Conservation (phyloP, 2,113 vertebrate species). For the Pica pica region DNA sequence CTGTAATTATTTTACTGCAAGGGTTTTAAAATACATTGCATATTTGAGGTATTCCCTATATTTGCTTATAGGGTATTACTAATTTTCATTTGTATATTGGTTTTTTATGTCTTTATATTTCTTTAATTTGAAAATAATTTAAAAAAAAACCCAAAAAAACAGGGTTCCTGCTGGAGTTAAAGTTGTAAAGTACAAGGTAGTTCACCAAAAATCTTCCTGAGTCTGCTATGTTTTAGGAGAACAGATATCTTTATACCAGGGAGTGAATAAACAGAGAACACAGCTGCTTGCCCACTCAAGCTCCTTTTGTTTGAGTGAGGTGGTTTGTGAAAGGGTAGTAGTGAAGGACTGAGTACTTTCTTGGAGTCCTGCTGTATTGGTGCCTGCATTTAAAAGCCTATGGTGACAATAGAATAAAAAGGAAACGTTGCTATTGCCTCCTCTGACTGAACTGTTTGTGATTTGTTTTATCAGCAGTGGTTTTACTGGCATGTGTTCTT, state of each 20-base stretch:
- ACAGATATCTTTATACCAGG: background rate
- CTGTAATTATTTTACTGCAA: background rate
- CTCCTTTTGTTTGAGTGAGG: background rate
- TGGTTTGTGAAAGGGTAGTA: background rate
- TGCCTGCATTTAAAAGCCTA: background rate
- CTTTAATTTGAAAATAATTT: background rate
- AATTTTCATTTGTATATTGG: background rate
- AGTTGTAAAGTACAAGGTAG: background rate
- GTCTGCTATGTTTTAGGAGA: background rate
- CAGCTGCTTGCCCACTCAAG: background rate
- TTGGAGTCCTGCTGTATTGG: background rate
- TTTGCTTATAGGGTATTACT: background rate
- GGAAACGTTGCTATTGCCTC: background rate
- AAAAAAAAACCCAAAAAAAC: background rate
- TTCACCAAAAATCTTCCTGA: background rate
- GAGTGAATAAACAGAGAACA: background rate
- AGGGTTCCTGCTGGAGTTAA: background rate
- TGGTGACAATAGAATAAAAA: background rate
- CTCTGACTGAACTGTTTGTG: background rate
- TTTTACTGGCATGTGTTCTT: background rate
- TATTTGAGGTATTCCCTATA: background rate
- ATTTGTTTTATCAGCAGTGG: background rate
- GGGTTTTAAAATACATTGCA: background rate
- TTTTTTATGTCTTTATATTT: background rate
- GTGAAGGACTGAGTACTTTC: background rate